These are phyloP conservation scores for Blastomussa wellsi DNA, from an alignment of 92 coral and sea anemone species.

Conservation along the genomic window DNA sequence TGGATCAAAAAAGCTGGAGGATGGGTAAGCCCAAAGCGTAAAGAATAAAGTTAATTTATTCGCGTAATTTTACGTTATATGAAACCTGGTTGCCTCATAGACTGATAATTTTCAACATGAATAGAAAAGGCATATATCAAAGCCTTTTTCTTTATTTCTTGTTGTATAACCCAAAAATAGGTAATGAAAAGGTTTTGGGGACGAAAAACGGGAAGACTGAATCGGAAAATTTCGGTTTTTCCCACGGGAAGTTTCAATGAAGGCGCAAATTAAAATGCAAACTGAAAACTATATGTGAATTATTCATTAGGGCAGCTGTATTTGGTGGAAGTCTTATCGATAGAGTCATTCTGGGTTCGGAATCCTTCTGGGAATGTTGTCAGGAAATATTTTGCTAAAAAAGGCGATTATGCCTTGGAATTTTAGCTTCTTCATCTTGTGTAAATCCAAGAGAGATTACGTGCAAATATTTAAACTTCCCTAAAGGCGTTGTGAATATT, in stretches of 20 bases:
- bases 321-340: constrained; percentile 14
- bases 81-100: neutral
- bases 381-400: neutral
- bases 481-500: constrained; percentile 33
- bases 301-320: constrained; percentile 38
- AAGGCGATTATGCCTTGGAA: neutral
- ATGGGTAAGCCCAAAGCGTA: constrained; percentile 75
- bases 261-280: constrained; percentile 11
- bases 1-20: constrained; percentile 93
- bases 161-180: neutral
- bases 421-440: neutral
- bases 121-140: neutral
- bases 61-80: constrained; percentile 35
- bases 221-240: constrained; percentile 22
- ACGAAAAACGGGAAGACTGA: constrained; percentile 2
- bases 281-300: constrained; percentile 19
- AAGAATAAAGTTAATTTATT: constrained; percentile 3
- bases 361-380: neutral
- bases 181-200: constrained; percentile 12
- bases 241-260: constrained; percentile 36
- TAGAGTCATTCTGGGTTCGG: constrained; percentile 1
- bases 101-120: neutral
- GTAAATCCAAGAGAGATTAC: neutral
- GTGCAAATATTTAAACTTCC: constrained; percentile 13
- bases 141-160: neutral